These are phyloP conservation scores for Abramis brama DNA, from an alignment of 2,113 vertebrate species.

Conservation along the genomic window DNA sequence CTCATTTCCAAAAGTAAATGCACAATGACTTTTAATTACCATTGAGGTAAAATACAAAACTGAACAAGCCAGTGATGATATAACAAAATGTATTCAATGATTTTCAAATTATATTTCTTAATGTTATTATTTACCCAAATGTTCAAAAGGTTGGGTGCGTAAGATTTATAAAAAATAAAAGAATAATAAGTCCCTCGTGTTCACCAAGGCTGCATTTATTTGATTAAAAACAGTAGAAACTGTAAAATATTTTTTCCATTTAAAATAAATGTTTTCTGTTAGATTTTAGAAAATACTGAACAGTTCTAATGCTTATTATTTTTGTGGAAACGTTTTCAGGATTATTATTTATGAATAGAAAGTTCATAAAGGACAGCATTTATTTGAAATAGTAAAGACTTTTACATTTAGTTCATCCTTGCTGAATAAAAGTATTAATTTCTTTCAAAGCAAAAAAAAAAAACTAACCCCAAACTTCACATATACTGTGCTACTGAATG, in stretches of 20 bases:
- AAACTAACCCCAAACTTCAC: background rate
- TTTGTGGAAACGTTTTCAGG: background rate
- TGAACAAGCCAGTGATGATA: too few relatives aligned
- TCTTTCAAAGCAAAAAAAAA: background rate
- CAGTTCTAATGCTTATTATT: background rate
- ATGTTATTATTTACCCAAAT: background rate
- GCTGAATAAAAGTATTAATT: background rate
- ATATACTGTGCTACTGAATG: background rate
- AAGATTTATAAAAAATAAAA: background rate
- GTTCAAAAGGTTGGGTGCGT: background rate
- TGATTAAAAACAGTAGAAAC: background rate
- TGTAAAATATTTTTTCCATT: background rate
- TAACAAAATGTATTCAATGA: background rate
- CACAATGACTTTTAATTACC: background rate
- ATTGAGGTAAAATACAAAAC: background rate
- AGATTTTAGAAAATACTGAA: background rate
- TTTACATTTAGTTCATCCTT: background rate
- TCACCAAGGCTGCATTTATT: background rate
- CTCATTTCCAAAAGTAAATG: background rate
- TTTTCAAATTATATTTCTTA: background rate
- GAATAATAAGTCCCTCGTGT: background rate
- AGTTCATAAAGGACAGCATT: too few relatives aligned
- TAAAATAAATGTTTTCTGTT: background rate
- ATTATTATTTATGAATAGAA: background rate
- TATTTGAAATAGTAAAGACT: background rate